A percentile compares a stretch with the other conserved stretches of the same genome.
Evolutionary conservation across 92 coral and sea anemone species (phyloP).

Genomic region (Hydrozoanthus gracilis): DNA sequence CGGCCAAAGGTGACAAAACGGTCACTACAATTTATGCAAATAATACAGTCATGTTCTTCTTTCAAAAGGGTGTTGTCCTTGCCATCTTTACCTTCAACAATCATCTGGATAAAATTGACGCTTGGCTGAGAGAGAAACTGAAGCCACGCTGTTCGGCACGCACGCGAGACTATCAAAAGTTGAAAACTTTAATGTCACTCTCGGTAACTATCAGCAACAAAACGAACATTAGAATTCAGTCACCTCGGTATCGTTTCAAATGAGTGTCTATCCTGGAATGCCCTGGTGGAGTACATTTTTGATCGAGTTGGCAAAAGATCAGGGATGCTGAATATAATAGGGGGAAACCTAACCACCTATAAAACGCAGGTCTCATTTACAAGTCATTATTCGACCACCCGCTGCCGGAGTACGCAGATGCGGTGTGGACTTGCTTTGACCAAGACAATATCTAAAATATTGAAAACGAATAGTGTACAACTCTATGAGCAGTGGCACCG

Average conservation of each 20-base stretch:
- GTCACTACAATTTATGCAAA: constrained; percentile 24
- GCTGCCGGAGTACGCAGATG: constrained; percentile 43
- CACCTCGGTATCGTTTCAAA: neutral
- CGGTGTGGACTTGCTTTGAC: constrained; percentile 55
- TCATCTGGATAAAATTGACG: neutral
- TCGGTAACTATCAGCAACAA: neutral
- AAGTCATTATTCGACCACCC: constrained; percentile 39
- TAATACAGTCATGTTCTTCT: constrained; percentile 42
- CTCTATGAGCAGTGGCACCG: too few species aligned
- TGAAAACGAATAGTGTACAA: too few species aligned
- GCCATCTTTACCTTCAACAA: neutral
- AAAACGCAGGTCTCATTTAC: neutral
- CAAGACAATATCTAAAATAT: neutral
- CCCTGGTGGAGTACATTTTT: neutral
- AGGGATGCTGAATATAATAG: neutral
- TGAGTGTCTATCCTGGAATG: neutral
- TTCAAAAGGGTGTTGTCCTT: neutral
- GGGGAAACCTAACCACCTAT: constrained; percentile 6
- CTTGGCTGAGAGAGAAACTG: constrained; percentile 28
- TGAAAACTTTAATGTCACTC: neutral
- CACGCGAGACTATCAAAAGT: neutral
- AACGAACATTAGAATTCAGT: neutral
- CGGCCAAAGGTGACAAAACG: neutral
- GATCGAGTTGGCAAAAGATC: neutral
- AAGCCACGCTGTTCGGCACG: constrained; percentile 7